Conservation (phyloP, 2,888 invertebrate species). For the Thelaira solivaga region DNA sequence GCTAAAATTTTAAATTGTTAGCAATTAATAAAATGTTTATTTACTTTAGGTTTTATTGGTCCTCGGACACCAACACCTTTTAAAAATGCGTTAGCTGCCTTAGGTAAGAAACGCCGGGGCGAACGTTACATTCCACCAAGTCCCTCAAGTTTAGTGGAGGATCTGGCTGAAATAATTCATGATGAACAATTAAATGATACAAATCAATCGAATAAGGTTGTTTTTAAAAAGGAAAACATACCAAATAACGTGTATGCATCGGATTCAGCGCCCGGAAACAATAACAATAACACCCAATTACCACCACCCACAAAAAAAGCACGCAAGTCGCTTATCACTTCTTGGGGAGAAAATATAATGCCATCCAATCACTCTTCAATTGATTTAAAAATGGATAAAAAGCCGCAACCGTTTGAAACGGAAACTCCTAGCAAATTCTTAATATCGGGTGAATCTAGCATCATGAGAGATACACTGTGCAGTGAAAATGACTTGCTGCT, state of each 20-base stretch:
- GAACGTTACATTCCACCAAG: slow-evolving; percentile 81
- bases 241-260: slow-evolving; percentile 25
- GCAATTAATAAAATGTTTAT: too few species aligned
- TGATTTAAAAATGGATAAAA: slow-evolving; percentile 78
- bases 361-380: slow-evolving; percentile 44
- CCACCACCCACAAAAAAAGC: slow-evolving; percentile 85
- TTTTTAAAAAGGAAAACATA: slow-evolving; percentile 62
- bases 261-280: neutral
- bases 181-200: slow-evolving; percentile 83
- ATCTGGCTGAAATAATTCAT: slow-evolving; percentile 92
- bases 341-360: slow-evolving; percentile 80
- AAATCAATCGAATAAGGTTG: slow-evolving; percentile 72
- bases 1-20: too few species aligned
- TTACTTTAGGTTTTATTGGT: slow-evolving; percentile 73
- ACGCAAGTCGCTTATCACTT: slow-evolving; percentile 87
- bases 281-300: slow-evolving; percentile 78
- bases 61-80: slow-evolving; percentile 95
- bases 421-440: slow-evolving; percentile 93
- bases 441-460: slow-evolving; percentile 88
- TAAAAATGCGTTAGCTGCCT: slow-evolving; percentile 92
- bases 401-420: slow-evolving; percentile 82
- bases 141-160: slow-evolving; percentile 87
- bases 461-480: slow-evolving; percentile 87
- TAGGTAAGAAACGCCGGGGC: slow-evolving; percentile 86
- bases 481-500: slow-evolving; percentile 74